These are phyloP conservation scores for Cardiocondyla obscurior DNA, from an alignment of 1,140 invertebrate species.

Conservation along the genomic window DNA sequence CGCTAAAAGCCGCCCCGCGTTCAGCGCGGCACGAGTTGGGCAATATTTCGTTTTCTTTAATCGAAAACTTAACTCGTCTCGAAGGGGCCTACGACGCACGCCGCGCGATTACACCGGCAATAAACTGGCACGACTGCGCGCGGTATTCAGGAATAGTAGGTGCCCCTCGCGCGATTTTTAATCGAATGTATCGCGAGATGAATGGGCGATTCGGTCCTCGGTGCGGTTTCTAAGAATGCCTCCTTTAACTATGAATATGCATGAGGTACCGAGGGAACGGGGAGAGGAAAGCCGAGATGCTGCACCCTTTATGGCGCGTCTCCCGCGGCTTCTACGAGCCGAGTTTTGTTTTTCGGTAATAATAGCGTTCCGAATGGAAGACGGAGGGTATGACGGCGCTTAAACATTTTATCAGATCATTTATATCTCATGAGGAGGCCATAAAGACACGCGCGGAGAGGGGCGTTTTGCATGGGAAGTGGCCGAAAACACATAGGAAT, in stretches of 20 bases:
- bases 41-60: constrained; percentile 4
- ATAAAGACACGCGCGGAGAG: constrained; percentile 71
- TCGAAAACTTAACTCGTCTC: constrained; percentile 1
- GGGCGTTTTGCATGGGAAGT: constrained; percentile 76
- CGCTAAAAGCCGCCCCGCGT: neutral
- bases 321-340: constrained; percentile 44
- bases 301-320: constrained; percentile 48
- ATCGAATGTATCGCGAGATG: constrained; percentile 58
- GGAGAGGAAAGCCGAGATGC: constrained; percentile 15
- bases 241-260: constrained; percentile 77
- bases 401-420: constrained; percentile 80
- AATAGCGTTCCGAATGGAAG: constrained; percentile 49
- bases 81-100: neutral
- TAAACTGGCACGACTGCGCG: neutral
- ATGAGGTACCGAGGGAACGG: constrained; percentile 66
- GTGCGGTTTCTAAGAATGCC: constrained; percentile 74
- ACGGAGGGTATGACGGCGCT: constrained; percentile 59
- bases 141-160: neutral
- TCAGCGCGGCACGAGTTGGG: neutral
- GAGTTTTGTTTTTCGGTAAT: constrained; percentile 72
- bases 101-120: neutral
- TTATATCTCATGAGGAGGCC: constrained; percentile 74
- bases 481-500: constrained; percentile 75
- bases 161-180: constrained; percentile 15
- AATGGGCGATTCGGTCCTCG: constrained; percentile 50